A percentile compares a stretch with the other conserved stretches of the same genome.
phyloP scores from a whole-genome alignment of 2,797 vertebrate species.

The Dicrostonyx torquatus region DNA sequence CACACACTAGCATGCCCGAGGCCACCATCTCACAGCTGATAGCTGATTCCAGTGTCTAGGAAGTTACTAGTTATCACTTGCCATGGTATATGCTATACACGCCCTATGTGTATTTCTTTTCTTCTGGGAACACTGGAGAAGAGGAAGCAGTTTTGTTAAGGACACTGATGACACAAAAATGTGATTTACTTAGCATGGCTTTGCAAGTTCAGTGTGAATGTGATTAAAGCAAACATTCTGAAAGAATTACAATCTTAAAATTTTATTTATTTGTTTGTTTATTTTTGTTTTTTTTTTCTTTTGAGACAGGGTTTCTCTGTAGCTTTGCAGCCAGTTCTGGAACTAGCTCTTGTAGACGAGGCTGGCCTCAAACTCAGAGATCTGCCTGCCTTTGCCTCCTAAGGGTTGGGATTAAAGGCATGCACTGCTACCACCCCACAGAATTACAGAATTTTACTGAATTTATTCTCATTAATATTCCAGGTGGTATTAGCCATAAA shows the following conservation, averaged over 20 bases:
- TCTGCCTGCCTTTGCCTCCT: too few species aligned
- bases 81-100: too few species aligned
- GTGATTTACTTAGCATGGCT: neutral
- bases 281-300: too few species aligned
- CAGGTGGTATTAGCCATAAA: neutral
- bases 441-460: neutral
- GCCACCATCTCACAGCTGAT: neutral
- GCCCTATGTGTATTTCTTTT: neutral
- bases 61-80: too few species aligned
- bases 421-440: too few species aligned
- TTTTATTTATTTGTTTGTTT: too few species aligned
- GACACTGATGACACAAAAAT: neutral
- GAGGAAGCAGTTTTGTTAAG: neutral
- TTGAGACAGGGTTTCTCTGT: too few species aligned
- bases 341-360: too few species aligned
- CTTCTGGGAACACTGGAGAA: neutral
- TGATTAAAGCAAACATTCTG: constrained; percentile 18
- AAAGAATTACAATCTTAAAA: neutral
- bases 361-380: too few species aligned
- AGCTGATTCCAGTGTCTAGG: neutral
- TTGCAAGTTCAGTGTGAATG: neutral
- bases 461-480: constrained; percentile 38
- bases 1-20: neutral
- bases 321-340: too few species aligned
- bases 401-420: too few species aligned